These are phyloP conservation scores for Notothenia rossii DNA, from an alignment of 2,113 vertebrate species.

Conservation along the genomic window DNA sequence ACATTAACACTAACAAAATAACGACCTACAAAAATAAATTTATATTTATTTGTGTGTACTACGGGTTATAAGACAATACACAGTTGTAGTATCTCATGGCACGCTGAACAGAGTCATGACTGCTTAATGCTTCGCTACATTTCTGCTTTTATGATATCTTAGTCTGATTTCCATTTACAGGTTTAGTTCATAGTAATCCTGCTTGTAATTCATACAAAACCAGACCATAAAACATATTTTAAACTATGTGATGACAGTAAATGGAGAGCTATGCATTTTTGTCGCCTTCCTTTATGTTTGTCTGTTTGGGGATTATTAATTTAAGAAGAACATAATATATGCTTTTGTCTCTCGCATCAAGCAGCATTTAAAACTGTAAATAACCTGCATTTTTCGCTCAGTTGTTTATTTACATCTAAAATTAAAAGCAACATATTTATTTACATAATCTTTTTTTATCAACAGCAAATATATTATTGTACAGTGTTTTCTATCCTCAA, in stretches of 20 bases:
- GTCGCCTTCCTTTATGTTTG: conserved; percentile 9
- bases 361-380: conserved; percentile 56
- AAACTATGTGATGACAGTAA: conserved; percentile 8
- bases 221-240: not conserved
- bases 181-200: not conserved
- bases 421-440: conserved; percentile 69
- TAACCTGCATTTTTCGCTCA: conserved; percentile 40
- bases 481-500: conserved; percentile 37
- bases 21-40: not conserved
- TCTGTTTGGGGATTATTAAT: conserved; percentile 24
- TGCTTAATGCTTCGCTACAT: not conserved
- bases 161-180: not conserved
- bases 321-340: conserved; percentile 23
- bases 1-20: conserved; percentile 66
- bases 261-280: conserved; percentile 21
- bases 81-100: conserved; percentile 7
- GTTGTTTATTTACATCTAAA: conserved; percentile 24
- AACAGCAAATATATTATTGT: conserved; percentile 47
- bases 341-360: conserved; percentile 18
- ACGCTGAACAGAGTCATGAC: conserved; percentile 3
- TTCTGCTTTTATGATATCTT: conserved; percentile 21
- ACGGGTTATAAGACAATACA: conserved; percentile 13
- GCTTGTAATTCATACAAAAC: conserved; percentile 16
- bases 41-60: conserved; percentile 1
- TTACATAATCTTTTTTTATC: conserved; percentile 40